Percentiles rank a stretch among this genome's conserved stretches.
Evolutionary conservation across 2,113 vertebrate genomes (phyloP).

Genomic region (Ginglymostoma cirratum): DNA sequence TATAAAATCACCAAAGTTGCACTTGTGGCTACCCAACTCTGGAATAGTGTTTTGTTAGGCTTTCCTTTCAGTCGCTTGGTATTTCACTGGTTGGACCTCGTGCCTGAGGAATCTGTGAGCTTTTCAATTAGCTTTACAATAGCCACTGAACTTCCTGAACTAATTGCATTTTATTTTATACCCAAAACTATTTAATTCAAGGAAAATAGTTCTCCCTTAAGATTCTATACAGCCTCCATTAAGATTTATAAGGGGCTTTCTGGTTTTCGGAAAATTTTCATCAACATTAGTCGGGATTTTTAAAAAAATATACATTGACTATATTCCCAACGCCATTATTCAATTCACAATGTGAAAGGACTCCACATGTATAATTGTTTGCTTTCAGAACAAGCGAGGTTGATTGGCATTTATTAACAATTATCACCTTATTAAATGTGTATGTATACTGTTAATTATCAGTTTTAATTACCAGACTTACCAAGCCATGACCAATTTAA

Average conservation of each 20-base stretch:
- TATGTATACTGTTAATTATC: not conserved
- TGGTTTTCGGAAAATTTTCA: not conserved
- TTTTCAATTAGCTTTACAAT: not conserved
- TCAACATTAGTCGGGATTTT: not conserved
- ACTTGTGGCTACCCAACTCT: not conserved
- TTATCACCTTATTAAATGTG: not conserved
- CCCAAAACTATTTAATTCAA: not conserved
- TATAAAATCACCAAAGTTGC: not conserved
- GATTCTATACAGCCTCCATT: not conserved
- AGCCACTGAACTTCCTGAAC: not conserved
- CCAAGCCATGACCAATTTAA: not conserved
- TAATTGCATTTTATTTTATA: not conserved
- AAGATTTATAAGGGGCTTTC: not conserved
- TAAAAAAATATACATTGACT: not conserved
- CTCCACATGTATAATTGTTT: not conserved
- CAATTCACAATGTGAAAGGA: not conserved
- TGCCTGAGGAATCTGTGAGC: not conserved
- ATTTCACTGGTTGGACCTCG: not conserved
- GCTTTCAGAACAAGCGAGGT: not conserved
- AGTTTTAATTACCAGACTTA: not conserved
- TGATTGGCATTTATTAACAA: not conserved
- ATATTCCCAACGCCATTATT: not conserved
- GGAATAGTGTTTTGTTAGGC: not conserved
- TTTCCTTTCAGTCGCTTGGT: not conserved
- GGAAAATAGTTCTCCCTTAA: not conserved